Base-by-base conservation (phyloP, 1,140 invertebrate genomes). In the Contarinia nasturtii region DNA sequence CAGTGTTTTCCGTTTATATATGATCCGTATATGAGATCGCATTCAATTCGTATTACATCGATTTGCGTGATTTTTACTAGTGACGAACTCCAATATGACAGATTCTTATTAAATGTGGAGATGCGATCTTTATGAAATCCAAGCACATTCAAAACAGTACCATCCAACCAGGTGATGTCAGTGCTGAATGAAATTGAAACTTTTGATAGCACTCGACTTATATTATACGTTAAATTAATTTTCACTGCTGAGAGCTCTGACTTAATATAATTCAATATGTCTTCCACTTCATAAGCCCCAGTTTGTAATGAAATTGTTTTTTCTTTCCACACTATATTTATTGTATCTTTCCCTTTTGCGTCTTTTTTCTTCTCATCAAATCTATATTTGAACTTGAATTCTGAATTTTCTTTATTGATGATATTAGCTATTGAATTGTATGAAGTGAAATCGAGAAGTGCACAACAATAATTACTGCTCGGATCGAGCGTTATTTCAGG, bases 271-370 rank as follows among this genome's bases (percentile, higher is more conserved):
- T 43, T 17, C 4, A 18, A 5, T 33, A 60, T 61, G 50, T 63
- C 54, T 22, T 50, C 41, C 41, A 63, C 50, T 52, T 62, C 60
- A 54, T 62, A 63, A 20, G 56, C 54, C 12, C 59, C 58, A 15
- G 52, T 54, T 8, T 57, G 58, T 46, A 63, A 57, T 38, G 45
- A 46, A 41, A 64, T 56, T 34, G 48, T 46, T 41, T 57, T 17
- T 33, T 59, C 44, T 27, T 10, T 27, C 27, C 27, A 27, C 27
- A 10, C 10, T 27, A 10, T 5, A 27, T 5, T 10, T 27, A 10
- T 27, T 5, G 10, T 27, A 5, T 3, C 4, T 27, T 27, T 27
- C 10, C 27, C 27, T 27, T 3, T 10, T 3, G 3, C 10, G 27
- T 27, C 27, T 27, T 27, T 27, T 10, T 27, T 27, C 27, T 27